phyloP scores from a whole-genome alignment of 2,797 vertebrate species.

The Chloroceryle amazona region DNA sequence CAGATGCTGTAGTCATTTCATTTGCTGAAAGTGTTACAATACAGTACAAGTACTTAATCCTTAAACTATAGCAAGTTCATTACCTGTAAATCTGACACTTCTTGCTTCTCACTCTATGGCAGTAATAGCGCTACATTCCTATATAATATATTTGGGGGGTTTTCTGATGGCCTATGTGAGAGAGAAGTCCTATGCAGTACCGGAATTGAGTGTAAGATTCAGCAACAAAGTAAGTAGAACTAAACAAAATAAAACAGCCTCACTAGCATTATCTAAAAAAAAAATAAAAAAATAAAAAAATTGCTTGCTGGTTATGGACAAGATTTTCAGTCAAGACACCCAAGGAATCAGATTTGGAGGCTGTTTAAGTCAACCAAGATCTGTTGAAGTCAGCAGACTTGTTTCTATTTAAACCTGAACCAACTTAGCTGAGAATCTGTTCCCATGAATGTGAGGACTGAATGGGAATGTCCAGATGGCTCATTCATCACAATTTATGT shows the following conservation, averaged over 20 bases:
- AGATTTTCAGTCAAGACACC: not conserved
- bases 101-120: not conserved
- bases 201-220: not conserved
- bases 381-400: not conserved
- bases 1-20: conserved; percentile 14
- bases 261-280: not conserved
- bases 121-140: not conserved
- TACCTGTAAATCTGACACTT: conserved; percentile 15
- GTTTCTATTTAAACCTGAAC: not conserved
- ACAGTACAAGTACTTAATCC: conserved; percentile 11
- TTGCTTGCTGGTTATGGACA: not conserved
- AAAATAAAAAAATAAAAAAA: not conserved
- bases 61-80: not conserved
- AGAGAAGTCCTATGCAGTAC: not conserved
- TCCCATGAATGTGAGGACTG: not conserved
- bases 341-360: not conserved
- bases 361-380: not conserved
- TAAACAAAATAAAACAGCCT: not conserved
- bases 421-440: not conserved
- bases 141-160: not conserved
- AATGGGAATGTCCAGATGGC: not conserved
- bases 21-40: conserved; percentile 8
- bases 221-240: not conserved
- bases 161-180: not conserved
- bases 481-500: not conserved